Conservation (phyloP, 2,888 invertebrate genomes). For the Amphipyra berbera region DNA sequence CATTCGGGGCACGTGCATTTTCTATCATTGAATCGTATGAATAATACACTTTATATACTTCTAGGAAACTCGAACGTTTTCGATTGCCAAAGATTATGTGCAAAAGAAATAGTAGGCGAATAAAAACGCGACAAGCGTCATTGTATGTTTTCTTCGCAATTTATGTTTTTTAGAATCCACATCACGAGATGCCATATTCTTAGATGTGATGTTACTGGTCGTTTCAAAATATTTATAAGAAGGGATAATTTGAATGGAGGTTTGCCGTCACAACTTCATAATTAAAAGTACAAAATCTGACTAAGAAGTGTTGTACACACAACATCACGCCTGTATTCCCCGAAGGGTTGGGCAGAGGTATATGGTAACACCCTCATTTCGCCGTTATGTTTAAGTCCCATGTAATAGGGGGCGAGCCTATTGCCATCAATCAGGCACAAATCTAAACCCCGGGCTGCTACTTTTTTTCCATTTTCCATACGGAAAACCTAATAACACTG, state of each 20-base stretch:
- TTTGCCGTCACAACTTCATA: no score
- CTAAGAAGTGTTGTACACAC: no score
- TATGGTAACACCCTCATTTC: no score
- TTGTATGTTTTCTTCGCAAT: constrained; percentile 21
- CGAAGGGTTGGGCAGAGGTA: no score
- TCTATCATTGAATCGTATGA: constrained; percentile 25
- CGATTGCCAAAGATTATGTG: constrained; percentile 45
- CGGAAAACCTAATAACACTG: no score
- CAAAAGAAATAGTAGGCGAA: constrained; percentile 25
- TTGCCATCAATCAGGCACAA: no score
- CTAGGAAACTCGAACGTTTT: constrained; percentile 19
- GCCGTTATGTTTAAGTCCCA: no score
- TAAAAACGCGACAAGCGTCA: constrained; percentile 22
- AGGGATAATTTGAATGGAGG: background rate
- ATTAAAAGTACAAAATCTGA: no score
- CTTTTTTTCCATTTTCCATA: no score
- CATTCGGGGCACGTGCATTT: constrained; percentile 1
- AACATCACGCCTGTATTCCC: no score
- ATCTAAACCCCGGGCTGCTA: no score
- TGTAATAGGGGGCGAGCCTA: no score
- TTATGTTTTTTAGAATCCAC: constrained; percentile 18
- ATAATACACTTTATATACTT: constrained; percentile 14
- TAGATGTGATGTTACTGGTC: constrained; percentile 28
- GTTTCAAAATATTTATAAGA: constrained; percentile 4
- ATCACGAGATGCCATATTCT: constrained; percentile 38